Base-by-base conservation (phyloP, 2,888 invertebrate genomes). In the Heliconius ethilla region DNA sequence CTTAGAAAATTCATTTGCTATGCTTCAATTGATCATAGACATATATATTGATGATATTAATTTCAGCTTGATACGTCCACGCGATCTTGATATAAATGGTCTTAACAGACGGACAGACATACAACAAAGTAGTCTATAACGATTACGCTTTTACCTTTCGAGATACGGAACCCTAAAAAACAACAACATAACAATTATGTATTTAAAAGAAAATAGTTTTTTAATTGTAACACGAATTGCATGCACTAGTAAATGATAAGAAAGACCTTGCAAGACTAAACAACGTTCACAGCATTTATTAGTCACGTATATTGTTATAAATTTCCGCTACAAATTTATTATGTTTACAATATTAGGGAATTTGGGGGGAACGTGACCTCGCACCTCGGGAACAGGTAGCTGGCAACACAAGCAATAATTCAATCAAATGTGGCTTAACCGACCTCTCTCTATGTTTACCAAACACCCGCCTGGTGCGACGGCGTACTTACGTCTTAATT, bases 391-490 rank as follows among this genome's bases (percentile, higher is more conserved):
- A 84, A 86, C 83, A 89, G 89, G 89, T 90, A 89, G 88, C 51
- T 18, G 18, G 51, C 87, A 87, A 86, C 85, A 86, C 87, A 87
- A 89, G 90, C 90, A 90, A 92, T 94, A 93, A 92, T 92, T 94
- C 93, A 94, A 94, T 94, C 93, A 93, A 87, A 86, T 87, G 84
- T 82, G 90, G 92, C 91, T 94, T 93, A 92, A 87, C 86, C 83
- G 85, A 85, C 86, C 87, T 88, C 86, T 79, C 78, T 87, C 85
- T 82, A 82, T 93, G 92, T 93, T 93, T 93, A 91, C 91, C 86
- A 90, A 92, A 91, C 89, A 89, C 83, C 83, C 82, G 87, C 88
- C 87, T 87, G 87, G 87, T 85, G 85, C 84, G 86, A 86, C 85
- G 84, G 86, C 86, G 86, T 86, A 83, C 83, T 85, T 86, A 37